These are phyloP conservation scores for Dicerorhinus sumatrensis DNA, from an alignment of 2,113 vertebrate genomes.

Conservation along the genomic window DNA sequence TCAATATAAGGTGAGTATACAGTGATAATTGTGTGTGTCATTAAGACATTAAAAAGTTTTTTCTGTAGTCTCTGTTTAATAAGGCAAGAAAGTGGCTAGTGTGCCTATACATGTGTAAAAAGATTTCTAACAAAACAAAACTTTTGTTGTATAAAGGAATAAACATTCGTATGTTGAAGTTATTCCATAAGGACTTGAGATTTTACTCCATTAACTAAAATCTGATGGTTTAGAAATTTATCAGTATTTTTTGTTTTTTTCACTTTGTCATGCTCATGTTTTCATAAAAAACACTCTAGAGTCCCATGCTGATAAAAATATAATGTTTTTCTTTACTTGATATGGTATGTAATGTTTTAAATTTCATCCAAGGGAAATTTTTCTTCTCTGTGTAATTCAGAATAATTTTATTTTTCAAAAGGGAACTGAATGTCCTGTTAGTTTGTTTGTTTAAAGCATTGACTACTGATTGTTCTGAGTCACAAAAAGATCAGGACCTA, in stretches of 20 bases:
- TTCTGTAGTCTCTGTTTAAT: background rate
- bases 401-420: slow-evolving; percentile 50
- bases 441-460: slow-evolving; percentile 47
- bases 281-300: slow-evolving; percentile 28
- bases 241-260: slow-evolving; percentile 14
- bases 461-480: slow-evolving; percentile 33
- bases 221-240: slow-evolving; percentile 1
- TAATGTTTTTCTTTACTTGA: slow-evolving; percentile 38
- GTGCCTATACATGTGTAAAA: background rate
- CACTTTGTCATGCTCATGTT: slow-evolving; percentile 15
- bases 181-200: background rate
- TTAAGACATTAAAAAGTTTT: background rate
- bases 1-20: background rate
- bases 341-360: slow-evolving; percentile 40
- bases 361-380: slow-evolving; percentile 55
- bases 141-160: slow-evolving; percentile 44
- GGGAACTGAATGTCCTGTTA: slow-evolving; percentile 23
- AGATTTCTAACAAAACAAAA: slow-evolving; percentile 43
- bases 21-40: background rate
- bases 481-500: slow-evolving; percentile 41
- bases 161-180: background rate
- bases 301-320: slow-evolving; percentile 56
- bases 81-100: slow-evolving; percentile 39
- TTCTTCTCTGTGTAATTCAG: slow-evolving; percentile 20
- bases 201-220: slow-evolving; percentile 54